Conservation (phyloP, 2,113 vertebrate genomes). For the Herpetotheres cachinnans region DNA sequence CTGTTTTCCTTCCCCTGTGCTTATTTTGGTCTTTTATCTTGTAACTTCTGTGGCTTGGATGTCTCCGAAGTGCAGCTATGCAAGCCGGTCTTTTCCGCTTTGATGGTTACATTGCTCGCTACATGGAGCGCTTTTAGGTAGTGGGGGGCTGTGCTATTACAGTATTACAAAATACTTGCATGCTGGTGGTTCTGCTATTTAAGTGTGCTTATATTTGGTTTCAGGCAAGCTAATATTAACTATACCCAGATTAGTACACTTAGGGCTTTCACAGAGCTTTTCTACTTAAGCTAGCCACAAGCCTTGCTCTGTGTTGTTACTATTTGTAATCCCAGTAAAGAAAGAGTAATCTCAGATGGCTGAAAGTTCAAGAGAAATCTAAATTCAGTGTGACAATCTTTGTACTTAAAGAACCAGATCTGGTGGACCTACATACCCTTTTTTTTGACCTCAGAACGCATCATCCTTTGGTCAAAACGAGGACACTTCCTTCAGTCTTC, state of each 20-base stretch:
- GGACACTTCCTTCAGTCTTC: neutral
- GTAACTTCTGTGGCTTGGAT: neutral
- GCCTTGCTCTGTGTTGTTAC: neutral
- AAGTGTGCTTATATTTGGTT: neutral
- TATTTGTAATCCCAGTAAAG: neutral
- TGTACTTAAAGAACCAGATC: neutral
- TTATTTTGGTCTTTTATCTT: neutral
- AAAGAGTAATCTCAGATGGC: neutral
- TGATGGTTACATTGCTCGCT: neutral
- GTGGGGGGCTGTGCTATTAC: neutral
- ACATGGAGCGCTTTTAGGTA: rapidly evolving
- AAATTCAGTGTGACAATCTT: neutral
- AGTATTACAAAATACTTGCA: neutral
- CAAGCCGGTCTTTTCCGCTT: neutral
- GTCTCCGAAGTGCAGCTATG: neutral
- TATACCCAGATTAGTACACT: neutral
- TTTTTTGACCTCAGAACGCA: neutral
- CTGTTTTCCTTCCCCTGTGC: neutral
- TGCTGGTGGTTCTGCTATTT: neutral
- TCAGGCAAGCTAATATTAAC: neutral
- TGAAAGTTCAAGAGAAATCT: neutral
- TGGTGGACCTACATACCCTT: neutral
- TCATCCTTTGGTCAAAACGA: neutral
- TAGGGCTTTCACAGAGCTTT: neutral
- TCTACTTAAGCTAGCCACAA: neutral